Evolutionary conservation across 2,888 invertebrate genomes (phyloP), one percentile per base, ranked within the genome.

Genomic region (Syrphus vitripennis): DNA sequence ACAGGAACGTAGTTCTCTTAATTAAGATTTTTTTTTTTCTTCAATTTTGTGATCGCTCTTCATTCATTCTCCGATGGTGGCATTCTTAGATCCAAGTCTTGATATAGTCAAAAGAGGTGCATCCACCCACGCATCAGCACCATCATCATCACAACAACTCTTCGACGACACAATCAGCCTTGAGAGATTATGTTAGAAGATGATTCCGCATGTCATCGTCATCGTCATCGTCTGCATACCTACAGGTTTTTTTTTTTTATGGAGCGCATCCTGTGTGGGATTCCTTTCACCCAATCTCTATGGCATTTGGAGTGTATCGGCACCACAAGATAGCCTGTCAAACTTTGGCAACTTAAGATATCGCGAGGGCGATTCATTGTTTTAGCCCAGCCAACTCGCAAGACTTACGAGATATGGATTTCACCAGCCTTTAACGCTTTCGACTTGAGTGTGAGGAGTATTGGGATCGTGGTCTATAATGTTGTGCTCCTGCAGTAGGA

Each of bases 331-430:
- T 81, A 81, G 76, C 72, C 86, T 81, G 82, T 86, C 82, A 86
- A 82, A 86, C 72, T 82, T 82, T 82, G 86, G 82, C 77, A 82
- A 82, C 82, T 81, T 86, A 86, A 86, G 86, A 82, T 81, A 86
- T 82, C 86, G 86, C 77, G 63, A 82, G 70, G 77, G 70, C 77
- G 81, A 82, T 82, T 82, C 86, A 86, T 86, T 86, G 86, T 86
- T 78, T 84, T 70, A 67, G 80, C 70, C 42, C 48, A 55, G 9
- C 37, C 67, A 65, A 70, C n/a, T n/a, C 76, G n/a, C 59, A 65
- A 70, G 71, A 67, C 71, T 34, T 67, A 45, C 45, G 65, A 76
- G 84, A 84, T 84, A 81, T 84, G 84, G 42, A 63, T 77, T 84
- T 84, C 76, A 77, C 71, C 79, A 84, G 76, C 76, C 71, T 63